Percentiles rank a stretch among this genome's conserved stretches.
Conservation (phyloP, 2,797 vertebrate species). For the Hippopotamyrus pictus region DNA sequence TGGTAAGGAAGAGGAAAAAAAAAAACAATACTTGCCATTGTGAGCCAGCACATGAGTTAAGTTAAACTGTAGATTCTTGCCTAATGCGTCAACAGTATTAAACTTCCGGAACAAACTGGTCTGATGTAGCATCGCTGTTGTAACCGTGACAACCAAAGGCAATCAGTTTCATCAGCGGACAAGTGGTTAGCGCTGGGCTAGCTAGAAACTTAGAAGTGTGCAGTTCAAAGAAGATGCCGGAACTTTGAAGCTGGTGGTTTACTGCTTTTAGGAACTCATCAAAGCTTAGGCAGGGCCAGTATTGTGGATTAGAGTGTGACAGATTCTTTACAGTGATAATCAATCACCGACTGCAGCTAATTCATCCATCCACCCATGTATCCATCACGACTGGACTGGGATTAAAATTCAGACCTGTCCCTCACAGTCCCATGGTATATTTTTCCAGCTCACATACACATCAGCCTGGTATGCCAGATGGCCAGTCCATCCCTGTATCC, state of each 20-base stretch:
- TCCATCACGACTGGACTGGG: not conserved
- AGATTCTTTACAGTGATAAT: not conserved
- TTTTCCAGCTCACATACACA: not conserved
- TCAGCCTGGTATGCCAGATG: not conserved
- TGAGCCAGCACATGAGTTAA: not conserved
- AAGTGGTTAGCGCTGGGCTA: not conserved
- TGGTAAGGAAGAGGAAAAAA: not conserved
- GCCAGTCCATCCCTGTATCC: not conserved
- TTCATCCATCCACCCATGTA: not conserved
- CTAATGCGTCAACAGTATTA: not conserved
- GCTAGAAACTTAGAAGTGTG: not conserved
- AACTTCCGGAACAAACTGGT: not conserved
- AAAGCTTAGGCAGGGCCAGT: not conserved
- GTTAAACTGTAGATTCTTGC: not conserved
- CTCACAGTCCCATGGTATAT: not conserved
- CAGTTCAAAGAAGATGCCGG: not conserved
- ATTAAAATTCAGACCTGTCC: not conserved
- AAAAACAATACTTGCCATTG: not conserved
- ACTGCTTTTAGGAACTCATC: not conserved
- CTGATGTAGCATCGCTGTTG: not conserved
- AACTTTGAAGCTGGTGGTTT: not conserved
- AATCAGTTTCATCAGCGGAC: not conserved
- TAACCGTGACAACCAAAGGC: not conserved
- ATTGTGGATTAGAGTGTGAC: not conserved
- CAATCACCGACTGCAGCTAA: not conserved